A percentile compares a stretch with the other conserved stretches of the same genome.
Conservation (phyloP, 2,797 vertebrate species). For the Pangasius sanitwongsei region DNA sequence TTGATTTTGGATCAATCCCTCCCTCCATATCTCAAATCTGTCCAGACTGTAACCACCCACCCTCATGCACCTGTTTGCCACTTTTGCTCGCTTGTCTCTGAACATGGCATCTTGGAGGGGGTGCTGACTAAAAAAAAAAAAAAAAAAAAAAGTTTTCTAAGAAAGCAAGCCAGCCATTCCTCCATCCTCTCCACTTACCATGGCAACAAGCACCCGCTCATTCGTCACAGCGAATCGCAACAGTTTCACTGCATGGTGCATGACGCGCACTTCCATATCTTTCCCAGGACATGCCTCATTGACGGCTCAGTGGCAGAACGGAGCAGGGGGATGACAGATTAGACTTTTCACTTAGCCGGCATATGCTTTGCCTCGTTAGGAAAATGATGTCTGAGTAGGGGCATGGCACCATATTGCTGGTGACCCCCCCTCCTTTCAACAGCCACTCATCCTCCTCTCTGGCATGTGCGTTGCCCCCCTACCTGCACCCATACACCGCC, state of each 20-base stretch:
- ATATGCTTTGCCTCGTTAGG: conserved; percentile 60
- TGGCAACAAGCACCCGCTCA: conserved; percentile 49
- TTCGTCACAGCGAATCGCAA: conserved; percentile 51
- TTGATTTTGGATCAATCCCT: conserved; percentile 67
- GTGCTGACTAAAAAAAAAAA: conserved; percentile 11
- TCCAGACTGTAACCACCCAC: conserved; percentile 42
- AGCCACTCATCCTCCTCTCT: conserved; percentile 50
- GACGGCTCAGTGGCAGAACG: conserved; percentile 60
- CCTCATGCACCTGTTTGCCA: conserved; percentile 37
- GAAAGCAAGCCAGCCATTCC: conserved; percentile 44
- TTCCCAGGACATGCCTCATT: conserved; percentile 60
- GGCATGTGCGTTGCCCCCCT: conserved; percentile 51
- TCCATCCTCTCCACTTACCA: conserved; percentile 44
- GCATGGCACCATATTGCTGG: conserved; percentile 47
- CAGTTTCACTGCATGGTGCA: conserved; percentile 54
- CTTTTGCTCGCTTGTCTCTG: conserved; percentile 30
- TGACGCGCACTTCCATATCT: conserved; percentile 53
- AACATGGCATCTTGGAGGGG: conserved; percentile 38
- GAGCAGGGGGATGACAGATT: conserved; percentile 56
- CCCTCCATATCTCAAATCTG: conserved; percentile 37
- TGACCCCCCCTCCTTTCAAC: conserved; percentile 48
- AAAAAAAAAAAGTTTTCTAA: conserved; percentile 24
- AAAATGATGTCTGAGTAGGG: conserved; percentile 56
- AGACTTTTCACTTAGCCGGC: conserved; percentile 57
- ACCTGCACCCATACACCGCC: conserved; percentile 35